A percentile compares a stretch with the other conserved stretches of the same genome.
These are phyloP conservation scores for Piaya cayana DNA, from an alignment of 2,113 vertebrate species.

Conservation along the genomic window DNA sequence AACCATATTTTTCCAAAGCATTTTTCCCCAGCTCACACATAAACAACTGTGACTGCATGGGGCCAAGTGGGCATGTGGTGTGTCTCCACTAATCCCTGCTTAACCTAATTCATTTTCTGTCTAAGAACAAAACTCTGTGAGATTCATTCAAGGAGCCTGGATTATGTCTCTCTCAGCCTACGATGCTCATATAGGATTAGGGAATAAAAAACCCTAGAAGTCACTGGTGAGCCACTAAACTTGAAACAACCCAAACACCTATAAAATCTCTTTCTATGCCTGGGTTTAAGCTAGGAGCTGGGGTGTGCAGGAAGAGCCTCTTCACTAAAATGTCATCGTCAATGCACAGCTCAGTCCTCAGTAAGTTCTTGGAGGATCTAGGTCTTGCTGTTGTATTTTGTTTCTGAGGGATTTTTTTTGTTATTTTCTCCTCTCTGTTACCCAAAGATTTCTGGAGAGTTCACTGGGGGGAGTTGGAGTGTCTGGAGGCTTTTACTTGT, in stretches of 20 bases:
- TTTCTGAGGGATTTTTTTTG: neutral
- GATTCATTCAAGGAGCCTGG: slow-evolving; percentile 48
- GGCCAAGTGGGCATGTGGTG: slow-evolving; percentile 4
- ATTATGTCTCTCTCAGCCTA: neutral
- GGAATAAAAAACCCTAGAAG: neutral
- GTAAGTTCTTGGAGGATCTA: neutral
- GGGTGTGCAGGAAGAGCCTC: neutral
- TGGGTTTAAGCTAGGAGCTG: neutral
- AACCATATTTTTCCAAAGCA: neutral
- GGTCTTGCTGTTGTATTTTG: neutral
- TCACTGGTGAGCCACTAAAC: neutral
- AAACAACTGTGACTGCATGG: neutral
- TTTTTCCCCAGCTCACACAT: neutral
- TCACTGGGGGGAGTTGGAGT: rapidly evolving
- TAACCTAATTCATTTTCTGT: slow-evolving; percentile 60
- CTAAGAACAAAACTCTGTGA: slow-evolving; percentile 29
- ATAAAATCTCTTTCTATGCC: neutral
- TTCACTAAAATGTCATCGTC: neutral
- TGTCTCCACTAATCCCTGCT: slow-evolving; percentile 27
- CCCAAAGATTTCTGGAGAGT: neutral
- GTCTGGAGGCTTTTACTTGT: neutral
- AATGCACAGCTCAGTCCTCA: neutral
- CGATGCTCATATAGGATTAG: neutral
- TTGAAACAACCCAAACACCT: neutral
- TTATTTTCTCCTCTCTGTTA: neutral